Evolutionary conservation across 2,797 vertebrate species (phyloP).

Genomic region (Typhlichthys eigenmanni): DNA sequence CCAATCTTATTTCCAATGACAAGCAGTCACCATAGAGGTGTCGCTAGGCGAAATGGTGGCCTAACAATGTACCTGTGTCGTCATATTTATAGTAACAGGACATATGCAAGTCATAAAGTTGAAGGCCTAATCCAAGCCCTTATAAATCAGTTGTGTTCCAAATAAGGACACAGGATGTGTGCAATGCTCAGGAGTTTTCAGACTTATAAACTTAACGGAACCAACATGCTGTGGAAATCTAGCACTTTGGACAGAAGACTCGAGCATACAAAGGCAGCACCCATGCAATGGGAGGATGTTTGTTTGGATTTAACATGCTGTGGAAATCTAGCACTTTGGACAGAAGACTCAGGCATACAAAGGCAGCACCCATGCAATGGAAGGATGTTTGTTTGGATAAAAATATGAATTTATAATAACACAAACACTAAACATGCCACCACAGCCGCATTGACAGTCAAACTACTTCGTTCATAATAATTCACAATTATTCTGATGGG

Average conservation of each 20-base stretch:
- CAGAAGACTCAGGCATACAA: constrained; percentile 4
- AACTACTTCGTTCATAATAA: too few species aligned
- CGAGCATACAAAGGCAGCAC: neutral
- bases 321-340: constrained; percentile 58
- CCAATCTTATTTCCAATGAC: too few species aligned
- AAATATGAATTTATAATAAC: constrained; percentile 5
- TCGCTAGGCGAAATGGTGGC: too few species aligned
- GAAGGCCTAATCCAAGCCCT: constrained; percentile 28
- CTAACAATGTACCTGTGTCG: neutral
- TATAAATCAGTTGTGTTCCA: constrained; percentile 12
- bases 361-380: neutral
- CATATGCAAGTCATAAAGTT: constrained; percentile 46
- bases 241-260: constrained; percentile 33
- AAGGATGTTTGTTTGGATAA: constrained; percentile 3
- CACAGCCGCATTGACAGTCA: too few species aligned
- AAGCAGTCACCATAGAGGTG: too few species aligned
- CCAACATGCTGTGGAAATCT: constrained; percentile 69
- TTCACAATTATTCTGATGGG: constrained; percentile 18
- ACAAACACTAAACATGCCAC: neutral
- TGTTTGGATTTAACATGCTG: constrained; percentile 47
- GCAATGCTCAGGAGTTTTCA: constrained; percentile 33
- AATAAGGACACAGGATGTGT: constrained; percentile 14
- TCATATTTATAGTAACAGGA: constrained; percentile 4
- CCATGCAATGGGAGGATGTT: neutral
- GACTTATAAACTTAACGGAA: constrained; percentile 34